A percentile compares a stretch with the other conserved stretches of the same genome.
phyloP scores from a whole-genome alignment of 2,113 vertebrate species.

The Leucosticte australis region DNA sequence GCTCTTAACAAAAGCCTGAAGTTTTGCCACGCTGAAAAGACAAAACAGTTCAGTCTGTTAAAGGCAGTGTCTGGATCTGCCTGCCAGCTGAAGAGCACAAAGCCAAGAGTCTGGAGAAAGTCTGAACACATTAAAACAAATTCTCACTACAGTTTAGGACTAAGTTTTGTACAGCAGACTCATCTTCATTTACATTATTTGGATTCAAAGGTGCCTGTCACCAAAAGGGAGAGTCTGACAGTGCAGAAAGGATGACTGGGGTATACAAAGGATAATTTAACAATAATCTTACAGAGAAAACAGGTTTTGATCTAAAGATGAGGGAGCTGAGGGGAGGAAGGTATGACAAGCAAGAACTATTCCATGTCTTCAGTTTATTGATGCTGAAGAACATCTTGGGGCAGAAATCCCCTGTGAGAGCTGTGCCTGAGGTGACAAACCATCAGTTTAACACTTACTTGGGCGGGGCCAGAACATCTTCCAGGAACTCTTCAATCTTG shows the following conservation, averaged over 20 bases:
- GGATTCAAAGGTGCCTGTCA: neutral
- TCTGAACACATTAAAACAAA: neutral
- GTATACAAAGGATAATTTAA: neutral
- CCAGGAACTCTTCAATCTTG: constrained; percentile 99
- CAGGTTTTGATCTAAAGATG: neutral
- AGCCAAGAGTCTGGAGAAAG: neutral
- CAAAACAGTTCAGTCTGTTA: neutral
- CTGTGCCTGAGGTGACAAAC: neutral
- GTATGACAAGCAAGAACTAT: neutral
- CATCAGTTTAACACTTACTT: constrained; percentile 80
- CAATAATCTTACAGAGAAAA: neutral
- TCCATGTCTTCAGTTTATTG: neutral
- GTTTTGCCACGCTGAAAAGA: neutral
- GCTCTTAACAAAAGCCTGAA: neutral
- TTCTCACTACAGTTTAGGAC: neutral
- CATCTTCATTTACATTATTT: neutral
- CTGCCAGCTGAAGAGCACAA: neutral
- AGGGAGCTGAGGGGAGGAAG: neutral
- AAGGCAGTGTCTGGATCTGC: neutral
- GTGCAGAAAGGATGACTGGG: neutral
- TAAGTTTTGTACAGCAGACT: neutral
- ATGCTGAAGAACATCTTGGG: neutral
- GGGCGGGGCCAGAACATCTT: constrained; percentile 93
- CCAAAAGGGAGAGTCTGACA: neutral
- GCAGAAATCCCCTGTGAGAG: neutral